Percentiles rank a stretch among this genome's conserved stretches.
phyloP scores from a whole-genome alignment of 2,888 invertebrate species.

The Sinelater perroti region DNA sequence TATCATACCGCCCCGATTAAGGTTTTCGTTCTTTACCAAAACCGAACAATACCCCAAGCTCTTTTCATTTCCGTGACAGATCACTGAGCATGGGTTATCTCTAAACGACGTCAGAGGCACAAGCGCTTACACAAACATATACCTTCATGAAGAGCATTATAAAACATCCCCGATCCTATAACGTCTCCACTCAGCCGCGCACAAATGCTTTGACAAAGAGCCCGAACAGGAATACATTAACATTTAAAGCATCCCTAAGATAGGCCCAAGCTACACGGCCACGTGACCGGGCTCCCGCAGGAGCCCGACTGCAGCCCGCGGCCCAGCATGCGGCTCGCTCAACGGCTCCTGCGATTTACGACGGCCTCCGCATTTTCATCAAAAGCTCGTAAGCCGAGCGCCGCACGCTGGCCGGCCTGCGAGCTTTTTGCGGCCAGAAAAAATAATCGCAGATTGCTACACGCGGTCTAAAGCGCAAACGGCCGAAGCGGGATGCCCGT shows the following conservation, averaged over 20 bases:
- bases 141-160: slow-evolving; percentile 12
- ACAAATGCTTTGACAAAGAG: slow-evolving; percentile 24
- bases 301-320: slow-evolving; percentile 13
- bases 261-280: slow-evolving; percentile 13
- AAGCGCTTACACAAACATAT: neutral
- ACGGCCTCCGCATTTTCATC: slow-evolving; percentile 18
- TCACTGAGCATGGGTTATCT: slow-evolving; percentile 1
- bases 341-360: slow-evolving; percentile 11
- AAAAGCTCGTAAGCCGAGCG: slow-evolving; percentile 16
- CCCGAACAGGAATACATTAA: slow-evolving; percentile 24
- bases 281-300: slow-evolving; percentile 13
- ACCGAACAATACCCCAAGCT: no score
- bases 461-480: no score
- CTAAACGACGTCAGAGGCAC: neutral
- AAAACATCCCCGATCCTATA: slow-evolving; percentile 8
- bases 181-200: slow-evolving; percentile 9
- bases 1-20: no score
- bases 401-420: neutral
- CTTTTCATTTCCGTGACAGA: neutral
- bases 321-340: slow-evolving; percentile 6
- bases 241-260: slow-evolving; percentile 26
- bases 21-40: no score
- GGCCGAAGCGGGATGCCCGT: no score
- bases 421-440: neutral
- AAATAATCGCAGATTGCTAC: no score